A percentile compares a stretch with the other conserved stretches of the same genome.
Evolutionary conservation across 2,797 vertebrate species (phyloP).

Genomic region (Gallinago solitaria): DNA sequence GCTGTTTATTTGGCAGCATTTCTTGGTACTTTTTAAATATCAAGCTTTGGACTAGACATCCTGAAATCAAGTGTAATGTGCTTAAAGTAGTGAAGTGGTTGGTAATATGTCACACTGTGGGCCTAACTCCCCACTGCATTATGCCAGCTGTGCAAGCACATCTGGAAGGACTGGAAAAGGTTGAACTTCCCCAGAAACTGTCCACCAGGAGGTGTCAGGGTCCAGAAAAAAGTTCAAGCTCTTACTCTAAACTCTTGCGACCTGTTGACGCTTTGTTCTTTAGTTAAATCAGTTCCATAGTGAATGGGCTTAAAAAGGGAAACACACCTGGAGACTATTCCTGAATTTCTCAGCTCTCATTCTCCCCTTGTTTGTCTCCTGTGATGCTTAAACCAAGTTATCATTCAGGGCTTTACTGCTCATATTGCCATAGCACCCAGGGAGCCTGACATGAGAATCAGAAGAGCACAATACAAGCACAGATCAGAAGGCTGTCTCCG

Average conservation of each 20-base stretch:
- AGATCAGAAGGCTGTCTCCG: not conserved
- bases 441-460: not conserved
- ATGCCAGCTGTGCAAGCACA: not conserved
- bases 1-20: conserved; percentile 4
- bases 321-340: not conserved
- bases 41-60: not conserved
- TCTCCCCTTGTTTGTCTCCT: not conserved
- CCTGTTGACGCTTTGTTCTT: not conserved
- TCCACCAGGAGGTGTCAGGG: not conserved
- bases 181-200: not conserved
- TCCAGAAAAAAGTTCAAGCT: not conserved
- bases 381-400: not conserved
- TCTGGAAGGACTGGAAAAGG: not conserved
- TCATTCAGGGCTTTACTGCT: not conserved
- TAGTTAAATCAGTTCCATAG: not conserved
- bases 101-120: not conserved
- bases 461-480: not conserved
- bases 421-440: not conserved
- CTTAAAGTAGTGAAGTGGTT: conserved; percentile 12
- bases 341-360: not conserved
- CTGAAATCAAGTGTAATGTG: not conserved
- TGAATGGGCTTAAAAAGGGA: not conserved
- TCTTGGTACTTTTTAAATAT: not conserved
- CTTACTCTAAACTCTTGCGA: not conserved
- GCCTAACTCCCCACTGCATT: not conserved